phyloP scores from a whole-genome alignment of 2,113 vertebrate genomes.

The Hymenochirus boettgeri region DNA sequence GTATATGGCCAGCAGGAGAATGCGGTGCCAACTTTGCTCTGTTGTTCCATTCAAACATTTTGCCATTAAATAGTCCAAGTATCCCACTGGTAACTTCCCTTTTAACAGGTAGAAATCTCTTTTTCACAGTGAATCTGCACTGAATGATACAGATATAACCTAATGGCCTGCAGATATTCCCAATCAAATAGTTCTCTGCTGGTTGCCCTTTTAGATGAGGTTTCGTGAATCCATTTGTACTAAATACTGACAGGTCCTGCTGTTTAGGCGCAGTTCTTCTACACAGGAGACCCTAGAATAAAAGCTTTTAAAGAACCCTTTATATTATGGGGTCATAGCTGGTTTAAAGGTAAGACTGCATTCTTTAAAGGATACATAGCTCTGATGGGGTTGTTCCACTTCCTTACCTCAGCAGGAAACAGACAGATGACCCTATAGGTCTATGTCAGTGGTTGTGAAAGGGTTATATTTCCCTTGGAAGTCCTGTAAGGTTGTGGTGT shows the following conservation, averaged over 20 bases:
- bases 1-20: too few relatives aligned
- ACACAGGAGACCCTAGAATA: constrained; percentile 23
- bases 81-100: too few relatives aligned
- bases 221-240: constrained; percentile 1
- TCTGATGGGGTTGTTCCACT: constrained; percentile 7
- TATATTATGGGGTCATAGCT: constrained; percentile 22
- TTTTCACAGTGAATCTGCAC: too few relatives aligned
- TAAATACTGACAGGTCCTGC: constrained; percentile 3
- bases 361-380: constrained; percentile 13
- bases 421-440: constrained; percentile 4
- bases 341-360: constrained; percentile 18
- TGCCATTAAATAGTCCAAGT: too few relatives aligned
- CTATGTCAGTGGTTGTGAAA: neutral
- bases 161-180: too few relatives aligned
- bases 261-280: neutral
- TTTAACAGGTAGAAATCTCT: too few relatives aligned
- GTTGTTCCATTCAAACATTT: too few relatives aligned
- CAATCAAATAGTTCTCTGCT: too few relatives aligned
- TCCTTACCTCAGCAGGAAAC: constrained; percentile 14
- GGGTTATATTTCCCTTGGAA: constrained; percentile 23
- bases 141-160: too few relatives aligned
- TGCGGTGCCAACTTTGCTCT: too few relatives aligned
- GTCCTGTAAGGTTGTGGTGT: constrained; percentile 1
- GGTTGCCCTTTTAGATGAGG: neutral
- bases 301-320: constrained; percentile 22